Base-by-base conservation (phyloP, 2,797 vertebrate genomes). In the Ctenosaura bakeri region DNA sequence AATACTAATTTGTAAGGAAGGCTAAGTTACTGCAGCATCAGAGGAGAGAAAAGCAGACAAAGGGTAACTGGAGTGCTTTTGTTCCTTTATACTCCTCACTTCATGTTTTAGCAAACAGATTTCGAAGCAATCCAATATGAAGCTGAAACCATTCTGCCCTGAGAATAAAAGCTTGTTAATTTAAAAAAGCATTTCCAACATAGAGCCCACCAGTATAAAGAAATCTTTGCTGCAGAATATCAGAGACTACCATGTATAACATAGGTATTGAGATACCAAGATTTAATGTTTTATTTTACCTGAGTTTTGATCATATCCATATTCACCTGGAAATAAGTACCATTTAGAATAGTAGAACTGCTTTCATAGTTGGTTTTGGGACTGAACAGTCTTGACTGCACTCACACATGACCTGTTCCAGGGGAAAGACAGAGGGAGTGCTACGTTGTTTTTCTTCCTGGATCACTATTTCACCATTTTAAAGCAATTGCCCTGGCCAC, bases 191-290 rank as follows among this genome's bases (percentile, higher is more conserved):
- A 86, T 62, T 42, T 73, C 0, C 32, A 76, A 73, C 3, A 66
- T 9, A 0, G 1, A 1, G 46, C 22, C 35, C 74, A n/a, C 18
- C 0, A 42, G 4, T 24, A 26, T 59, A 83, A 64, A 64, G 22
- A 24, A 6, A 26, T 3, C 13, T 35, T 42, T 76, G 2, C 20
- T 64, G 20, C 32, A 66, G 54, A 32, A 38, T 16, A 56, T 59
- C 59, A 62, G 62, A 64, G 8, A 29, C 2, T 84, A 54, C 18
- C 2, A 52, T 2, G 7, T n/a, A 16, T 29, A 52, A 79, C 13
- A 66, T 0, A 52, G 52, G 9, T 12, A 52, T 12, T 52, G 10
- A 52, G 52, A 52, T 12, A 52, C 10, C 52, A 0, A 32, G 22
- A 4, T 46, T 38, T 29, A 22, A 46, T 71, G 35, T 50, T 89